A percentile compares a stretch with the other conserved stretches of the same genome.
phyloP scores from a whole-genome alignment of 1,140 invertebrate species.

The Zaprionus inermis region DNA sequence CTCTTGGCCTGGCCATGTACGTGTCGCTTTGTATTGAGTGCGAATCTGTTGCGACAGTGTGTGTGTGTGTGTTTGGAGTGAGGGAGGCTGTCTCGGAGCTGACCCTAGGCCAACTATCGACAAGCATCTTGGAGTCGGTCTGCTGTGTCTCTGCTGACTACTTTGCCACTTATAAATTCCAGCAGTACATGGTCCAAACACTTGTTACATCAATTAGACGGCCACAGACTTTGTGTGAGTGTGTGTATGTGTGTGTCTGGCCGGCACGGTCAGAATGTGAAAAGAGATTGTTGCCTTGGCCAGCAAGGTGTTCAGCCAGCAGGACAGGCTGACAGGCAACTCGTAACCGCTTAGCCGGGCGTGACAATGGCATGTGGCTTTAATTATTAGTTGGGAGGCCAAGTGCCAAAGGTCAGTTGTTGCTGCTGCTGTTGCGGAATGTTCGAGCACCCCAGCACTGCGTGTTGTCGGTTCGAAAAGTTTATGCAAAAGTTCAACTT shows the following conservation, averaged over 20 bases:
- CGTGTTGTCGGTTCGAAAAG: conserved; percentile 11
- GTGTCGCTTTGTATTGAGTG: conserved; percentile 75
- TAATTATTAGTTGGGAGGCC: conserved; percentile 53
- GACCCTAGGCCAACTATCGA: conserved; percentile 75
- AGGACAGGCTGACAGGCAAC: conserved; percentile 38
- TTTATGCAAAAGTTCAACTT: conserved; percentile 8
- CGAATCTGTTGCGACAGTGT: conserved; percentile 49
- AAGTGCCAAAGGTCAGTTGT: conserved; percentile 40
- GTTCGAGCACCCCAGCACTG: conserved; percentile 6
- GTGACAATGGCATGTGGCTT: conserved; percentile 46
- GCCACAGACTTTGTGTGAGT: conserved; percentile 59
- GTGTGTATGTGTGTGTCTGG: conserved; percentile 17
- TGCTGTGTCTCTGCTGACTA: conserved; percentile 64
- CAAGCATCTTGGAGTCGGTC: conserved; percentile 68
- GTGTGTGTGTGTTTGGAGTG: conserved; percentile 13
- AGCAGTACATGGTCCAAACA: conserved; percentile 81
- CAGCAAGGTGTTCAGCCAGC: conserved; percentile 59
- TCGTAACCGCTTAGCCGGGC: conserved; percentile 43
- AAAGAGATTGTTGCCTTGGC: conserved; percentile 57
- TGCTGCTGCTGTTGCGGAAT: conserved; percentile 6
- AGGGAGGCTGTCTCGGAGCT: conserved; percentile 31
- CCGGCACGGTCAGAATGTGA: conserved; percentile 58
- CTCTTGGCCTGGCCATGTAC: conserved; percentile 35
- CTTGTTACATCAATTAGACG: conserved; percentile 83
- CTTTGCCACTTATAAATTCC: conserved; percentile 81